phyloP scores from a whole-genome alignment of 1,140 invertebrate species.

The Limonius californicus region DNA sequence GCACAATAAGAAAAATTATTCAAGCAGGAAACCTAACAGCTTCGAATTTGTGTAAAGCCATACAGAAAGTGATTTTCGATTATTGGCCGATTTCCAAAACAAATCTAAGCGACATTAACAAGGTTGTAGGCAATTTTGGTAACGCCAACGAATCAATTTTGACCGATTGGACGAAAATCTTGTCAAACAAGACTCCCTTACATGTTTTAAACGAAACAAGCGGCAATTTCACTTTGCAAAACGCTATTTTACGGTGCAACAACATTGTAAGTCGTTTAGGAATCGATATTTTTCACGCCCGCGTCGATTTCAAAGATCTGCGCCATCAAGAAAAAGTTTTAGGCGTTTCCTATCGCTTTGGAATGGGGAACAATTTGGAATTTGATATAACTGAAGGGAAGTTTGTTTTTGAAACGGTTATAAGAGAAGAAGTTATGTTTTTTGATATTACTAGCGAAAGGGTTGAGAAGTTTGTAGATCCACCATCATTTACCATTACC shows the following conservation, averaged over 20 bases:
- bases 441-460: slow-evolving; percentile 40
- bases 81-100: slow-evolving; percentile 41
- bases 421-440: slow-evolving; percentile 34
- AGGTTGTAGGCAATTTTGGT: slow-evolving; percentile 57
- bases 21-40: slow-evolving; percentile 43
- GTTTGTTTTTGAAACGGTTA: slow-evolving; percentile 18
- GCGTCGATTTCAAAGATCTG: slow-evolving; percentile 30
- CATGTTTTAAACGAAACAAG: slow-evolving; percentile 44
- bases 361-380: neutral
- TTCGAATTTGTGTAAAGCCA: slow-evolving; percentile 44
- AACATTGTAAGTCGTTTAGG: slow-evolving; percentile 31
- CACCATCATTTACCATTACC: slow-evolving; percentile 39
- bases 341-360: slow-evolving; percentile 30
- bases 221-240: slow-evolving; percentile 27
- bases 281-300: slow-evolving; percentile 40
- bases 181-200: slow-evolving; percentile 46
- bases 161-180: slow-evolving; percentile 56
- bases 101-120: slow-evolving; percentile 41
- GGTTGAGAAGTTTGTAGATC: slow-evolving; percentile 32
- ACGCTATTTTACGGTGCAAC: slow-evolving; percentile 30
- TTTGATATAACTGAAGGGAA: neutral
- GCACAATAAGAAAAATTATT: slow-evolving; percentile 32
- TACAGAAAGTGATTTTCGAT: slow-evolving; percentile 50
- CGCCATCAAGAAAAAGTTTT: slow-evolving; percentile 41
- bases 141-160: slow-evolving; percentile 49